Percentiles rank a stretch among this genome's conserved stretches.
Evolutionary conservation across 2,113 vertebrate genomes (phyloP).

Genomic region (Accipiter cooperii): DNA sequence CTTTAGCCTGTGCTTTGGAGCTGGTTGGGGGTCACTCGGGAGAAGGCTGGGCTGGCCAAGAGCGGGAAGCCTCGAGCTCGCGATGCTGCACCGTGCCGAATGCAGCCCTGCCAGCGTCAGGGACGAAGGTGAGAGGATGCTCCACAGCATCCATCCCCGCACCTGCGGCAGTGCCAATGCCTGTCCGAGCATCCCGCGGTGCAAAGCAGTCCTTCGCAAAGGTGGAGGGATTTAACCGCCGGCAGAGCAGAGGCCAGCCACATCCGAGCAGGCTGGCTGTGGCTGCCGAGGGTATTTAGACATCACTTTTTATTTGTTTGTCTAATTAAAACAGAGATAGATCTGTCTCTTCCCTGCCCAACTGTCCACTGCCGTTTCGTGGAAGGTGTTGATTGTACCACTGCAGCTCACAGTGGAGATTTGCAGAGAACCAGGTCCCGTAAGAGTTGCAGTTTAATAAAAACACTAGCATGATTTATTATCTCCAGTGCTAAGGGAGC

Average conservation of each 20-base stretch:
- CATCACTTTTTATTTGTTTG: not conserved
- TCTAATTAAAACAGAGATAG: not conserved
- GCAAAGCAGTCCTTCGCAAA: rapidly evolving
- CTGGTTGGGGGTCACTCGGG: not conserved
- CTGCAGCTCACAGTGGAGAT: not conserved
- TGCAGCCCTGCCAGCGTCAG: not conserved
- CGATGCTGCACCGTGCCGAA: not conserved
- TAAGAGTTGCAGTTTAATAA: slow-evolving; percentile 1
- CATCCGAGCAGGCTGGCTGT: rapidly evolving
- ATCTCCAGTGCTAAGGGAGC: not conserved
- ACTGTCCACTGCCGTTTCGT: rapidly evolving
- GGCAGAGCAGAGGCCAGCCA: not conserved
- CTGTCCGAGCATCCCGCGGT: not conserved
- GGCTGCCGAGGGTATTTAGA: not conserved
- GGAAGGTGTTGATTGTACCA: not conserved
- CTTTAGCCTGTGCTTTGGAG: not conserved
- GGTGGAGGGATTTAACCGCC: not conserved
- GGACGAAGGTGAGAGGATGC: not conserved
- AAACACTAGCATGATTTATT: slow-evolving; percentile 52
- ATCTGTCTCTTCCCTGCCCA: not conserved
- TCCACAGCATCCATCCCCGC: not conserved
- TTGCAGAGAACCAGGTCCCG: not conserved
- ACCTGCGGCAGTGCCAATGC: not conserved
- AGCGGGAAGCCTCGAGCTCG: not conserved
- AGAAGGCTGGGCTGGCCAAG: not conserved